Evolutionary conservation across 2,888 invertebrate genomes (phyloP), one percentile per base, ranked within the genome.

Genomic region (Dynastes hyllus): DNA sequence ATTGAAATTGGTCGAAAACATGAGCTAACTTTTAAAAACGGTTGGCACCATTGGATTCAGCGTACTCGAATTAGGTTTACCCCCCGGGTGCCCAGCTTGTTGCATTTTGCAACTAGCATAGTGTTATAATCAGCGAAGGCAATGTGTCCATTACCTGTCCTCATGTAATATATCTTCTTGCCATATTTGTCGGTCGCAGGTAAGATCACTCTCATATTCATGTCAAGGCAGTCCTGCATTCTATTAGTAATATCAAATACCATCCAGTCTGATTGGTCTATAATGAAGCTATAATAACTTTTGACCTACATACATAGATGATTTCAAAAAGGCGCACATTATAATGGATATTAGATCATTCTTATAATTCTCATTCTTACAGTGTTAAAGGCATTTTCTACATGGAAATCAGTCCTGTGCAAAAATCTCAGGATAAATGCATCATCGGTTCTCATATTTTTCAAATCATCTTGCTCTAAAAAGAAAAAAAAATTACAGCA

Each of bases 261-360:
- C 81, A 86, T 88, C 88, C 88, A 89, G 32, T 88, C 84, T 13
- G 87, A 86, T 82, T 86, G 83, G 55, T 88, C 85, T 37, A 83
- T 78, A 45, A 89, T 81, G 37, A 87, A 80, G 61, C 86, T 85
- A 78, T 87, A 88, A 78, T 85, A 86, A 58, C 82, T 80, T 81
- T 86, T 85, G 76, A 89, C 86, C 89, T 89, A 11, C 9, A 8
- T 89, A 11, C 9, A 8, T 32, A 4, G 32, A 13, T 53, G n/a
- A 55, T 55, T 55, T 22, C 16, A 55, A 55, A 16, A 22, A 22
- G 45, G 8, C 22, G 5, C 3, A 1, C 2, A 6, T 22, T n/a
- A 22, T 22, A 4, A 0, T 0, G 2, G 27, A 2, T 22, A 16
- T 16, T 22, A 4, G 22, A 22, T 22, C 6, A 4, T 22, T 5